These are phyloP conservation scores for Parascotia fuliginaria DNA, from an alignment of 2,888 invertebrate species.

Conservation along the genomic window DNA sequence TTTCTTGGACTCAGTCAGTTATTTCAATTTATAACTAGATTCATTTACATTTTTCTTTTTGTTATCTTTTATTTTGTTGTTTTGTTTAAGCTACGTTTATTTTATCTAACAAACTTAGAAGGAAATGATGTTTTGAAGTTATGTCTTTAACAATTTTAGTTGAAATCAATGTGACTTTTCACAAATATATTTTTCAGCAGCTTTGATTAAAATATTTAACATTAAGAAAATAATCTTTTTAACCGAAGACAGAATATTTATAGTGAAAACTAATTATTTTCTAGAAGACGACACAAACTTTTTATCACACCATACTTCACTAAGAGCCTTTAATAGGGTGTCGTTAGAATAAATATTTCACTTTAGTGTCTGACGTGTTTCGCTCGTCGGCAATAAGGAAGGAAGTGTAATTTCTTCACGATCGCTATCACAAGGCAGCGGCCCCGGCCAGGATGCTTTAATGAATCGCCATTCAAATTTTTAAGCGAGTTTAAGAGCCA, in stretches of 20 bases:
- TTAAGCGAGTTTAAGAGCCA: conserved; percentile 26
- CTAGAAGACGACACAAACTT: no score
- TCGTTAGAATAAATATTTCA: conserved; percentile 36
- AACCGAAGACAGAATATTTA: no score
- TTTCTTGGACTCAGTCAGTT: conserved; percentile 39
- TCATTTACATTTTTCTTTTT: conserved; percentile 54
- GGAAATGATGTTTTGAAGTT: no score
- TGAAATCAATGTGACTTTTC: no score
- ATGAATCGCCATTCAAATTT: conserved; percentile 55
- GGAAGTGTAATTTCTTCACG: conserved; percentile 61
- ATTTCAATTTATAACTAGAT: conserved; percentile 55
- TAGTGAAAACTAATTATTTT: no score
- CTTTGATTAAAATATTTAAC: no score
- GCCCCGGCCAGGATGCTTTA: conserved; percentile 45
- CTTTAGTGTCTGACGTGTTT: conserved; percentile 40
- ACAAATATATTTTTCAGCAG: no score
- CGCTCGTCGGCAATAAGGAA: conserved; percentile 55
- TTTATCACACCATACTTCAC: conserved; percentile 15
- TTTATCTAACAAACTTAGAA: neutral
- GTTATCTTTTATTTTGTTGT: conserved; percentile 37
- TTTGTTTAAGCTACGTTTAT: conserved; percentile 32
- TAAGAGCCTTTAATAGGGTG: conserved; percentile 21
- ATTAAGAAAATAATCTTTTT: no score
- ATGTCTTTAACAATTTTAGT: no score
- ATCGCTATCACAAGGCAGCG: conserved; percentile 50